Evolutionary conservation across 2,888 invertebrate species (phyloP).

Genomic region (Dendrolimus pini): DNA sequence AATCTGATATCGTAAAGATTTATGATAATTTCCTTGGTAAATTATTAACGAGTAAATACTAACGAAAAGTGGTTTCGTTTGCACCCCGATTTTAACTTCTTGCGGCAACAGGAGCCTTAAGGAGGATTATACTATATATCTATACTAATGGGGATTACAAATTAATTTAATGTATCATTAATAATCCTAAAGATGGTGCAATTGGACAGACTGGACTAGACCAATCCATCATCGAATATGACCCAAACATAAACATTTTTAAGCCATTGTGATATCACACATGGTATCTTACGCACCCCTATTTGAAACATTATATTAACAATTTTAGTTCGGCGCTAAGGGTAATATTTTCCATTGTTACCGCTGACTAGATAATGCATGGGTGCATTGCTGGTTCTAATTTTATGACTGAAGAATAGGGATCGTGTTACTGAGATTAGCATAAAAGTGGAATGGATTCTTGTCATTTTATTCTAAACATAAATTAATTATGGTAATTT

Average conservation of each 20-base stretch:
- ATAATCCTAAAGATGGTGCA: no score
- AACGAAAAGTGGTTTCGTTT: no score
- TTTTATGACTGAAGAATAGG: conserved; percentile 60
- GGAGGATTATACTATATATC: no score
- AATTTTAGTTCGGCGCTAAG: conserved; percentile 52
- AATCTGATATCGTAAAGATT: no score
- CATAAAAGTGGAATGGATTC: conserved; percentile 53
- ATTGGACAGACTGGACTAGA: conserved; percentile 1
- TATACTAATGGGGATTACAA: no score
- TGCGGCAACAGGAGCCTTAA: no score
- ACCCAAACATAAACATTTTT: conserved; percentile 42
- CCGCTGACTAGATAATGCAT: conserved; percentile 70
- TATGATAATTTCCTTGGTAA: no score
- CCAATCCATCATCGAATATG: conserved; percentile 48
- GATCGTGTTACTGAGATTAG: conserved; percentile 69
- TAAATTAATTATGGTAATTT: conserved; percentile 62
- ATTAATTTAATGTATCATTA: no score
- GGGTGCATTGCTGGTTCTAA: conserved; percentile 68
- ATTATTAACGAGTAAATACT: no score
- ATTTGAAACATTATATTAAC: conserved; percentile 72
- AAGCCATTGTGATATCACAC: conserved; percentile 64
- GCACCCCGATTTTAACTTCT: no score
- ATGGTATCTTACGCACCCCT: conserved; percentile 59
- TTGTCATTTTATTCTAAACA: conserved; percentile 42
- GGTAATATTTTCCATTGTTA: conserved; percentile 64